These are phyloP conservation scores for Siniperca knerii DNA, from an alignment of 2,113 vertebrate genomes.

Conservation along the genomic window DNA sequence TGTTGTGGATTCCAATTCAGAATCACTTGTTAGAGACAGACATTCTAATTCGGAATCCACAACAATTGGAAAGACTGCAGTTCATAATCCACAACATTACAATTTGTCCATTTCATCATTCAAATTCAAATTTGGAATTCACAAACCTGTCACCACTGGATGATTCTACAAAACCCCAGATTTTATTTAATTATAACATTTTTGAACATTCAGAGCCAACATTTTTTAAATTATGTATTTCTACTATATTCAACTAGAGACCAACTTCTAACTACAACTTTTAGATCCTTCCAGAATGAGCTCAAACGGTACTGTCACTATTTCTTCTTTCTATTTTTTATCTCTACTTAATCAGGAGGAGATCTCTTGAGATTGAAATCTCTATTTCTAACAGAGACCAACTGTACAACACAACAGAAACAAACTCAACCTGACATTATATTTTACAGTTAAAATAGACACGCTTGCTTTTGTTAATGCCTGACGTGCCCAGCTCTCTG, in stretches of 20 bases:
- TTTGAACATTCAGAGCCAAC: neutral
- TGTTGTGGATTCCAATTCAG: neutral
- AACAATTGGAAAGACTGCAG: too few species aligned
- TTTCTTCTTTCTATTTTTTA: neutral
- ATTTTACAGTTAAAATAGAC: slow-evolving; percentile 14
- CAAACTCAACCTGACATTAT: slow-evolving; percentile 13
- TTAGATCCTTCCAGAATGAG: slow-evolving; percentile 10
- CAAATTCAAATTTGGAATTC: too few species aligned
- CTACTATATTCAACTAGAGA: neutral
- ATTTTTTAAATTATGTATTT: neutral
- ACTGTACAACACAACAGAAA: neutral
- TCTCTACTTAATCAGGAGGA: neutral
- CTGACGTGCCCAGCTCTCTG: slow-evolving; percentile 6
- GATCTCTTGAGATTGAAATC: slow-evolving; percentile 10
- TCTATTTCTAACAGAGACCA: neutral
- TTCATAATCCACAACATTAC: neutral
- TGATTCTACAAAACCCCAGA: neutral
- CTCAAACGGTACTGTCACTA: neutral
- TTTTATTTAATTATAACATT: neutral
- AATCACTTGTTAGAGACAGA: too few species aligned
- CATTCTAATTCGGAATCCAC: neutral
- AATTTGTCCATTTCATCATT: neutral
- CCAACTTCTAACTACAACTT: neutral
- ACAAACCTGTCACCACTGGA: neutral
- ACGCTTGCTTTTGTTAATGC: slow-evolving; percentile 3